Conservation (phyloP, 2,113 vertebrate species). For the Ptyas mucosa region DNA sequence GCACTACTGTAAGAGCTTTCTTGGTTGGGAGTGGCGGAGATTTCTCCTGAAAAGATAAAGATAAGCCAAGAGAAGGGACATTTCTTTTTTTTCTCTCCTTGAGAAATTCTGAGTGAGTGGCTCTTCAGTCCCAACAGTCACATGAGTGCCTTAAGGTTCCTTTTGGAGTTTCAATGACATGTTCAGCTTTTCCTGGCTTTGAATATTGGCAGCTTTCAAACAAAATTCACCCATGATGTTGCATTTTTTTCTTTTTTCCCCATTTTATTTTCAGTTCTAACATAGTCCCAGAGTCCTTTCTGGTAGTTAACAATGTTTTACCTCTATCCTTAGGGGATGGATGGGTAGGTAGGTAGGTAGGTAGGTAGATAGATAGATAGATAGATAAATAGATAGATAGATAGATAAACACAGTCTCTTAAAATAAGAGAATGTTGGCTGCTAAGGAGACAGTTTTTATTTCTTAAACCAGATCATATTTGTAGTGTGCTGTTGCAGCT, state of each 20-base stretch:
- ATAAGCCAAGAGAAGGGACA: not conserved
- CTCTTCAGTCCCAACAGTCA: slow-evolving; percentile 35
- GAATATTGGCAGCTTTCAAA: not conserved
- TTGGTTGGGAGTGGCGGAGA: not conserved
- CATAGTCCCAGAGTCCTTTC: not conserved
- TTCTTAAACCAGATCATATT: slow-evolving; percentile 23
- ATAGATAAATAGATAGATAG: too few relatives aligned
- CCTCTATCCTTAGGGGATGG: not conserved
- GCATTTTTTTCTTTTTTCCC: not conserved
- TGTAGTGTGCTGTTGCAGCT: not conserved
- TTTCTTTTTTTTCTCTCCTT: slow-evolving; percentile 4
- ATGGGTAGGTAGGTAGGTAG: not conserved
- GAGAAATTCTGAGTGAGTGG: slow-evolving; percentile 14
- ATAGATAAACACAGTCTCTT: not conserved
- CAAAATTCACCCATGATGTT: not conserved
- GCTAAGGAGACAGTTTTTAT: slow-evolving; percentile 2
- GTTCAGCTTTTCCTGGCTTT: slow-evolving; percentile 1
- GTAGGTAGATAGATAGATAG: too few relatives aligned
- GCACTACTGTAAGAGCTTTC: not conserved
- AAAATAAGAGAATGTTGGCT: slow-evolving; percentile 9
- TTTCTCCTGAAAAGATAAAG: not conserved
- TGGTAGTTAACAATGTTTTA: not conserved
- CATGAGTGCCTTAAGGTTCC: slow-evolving; percentile 52
- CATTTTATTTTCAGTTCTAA: not conserved
- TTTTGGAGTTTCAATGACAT: not conserved